These are phyloP conservation scores for Atherinosoma microstoma DNA, from an alignment of 2,797 vertebrate genomes.

Conservation along the genomic window DNA sequence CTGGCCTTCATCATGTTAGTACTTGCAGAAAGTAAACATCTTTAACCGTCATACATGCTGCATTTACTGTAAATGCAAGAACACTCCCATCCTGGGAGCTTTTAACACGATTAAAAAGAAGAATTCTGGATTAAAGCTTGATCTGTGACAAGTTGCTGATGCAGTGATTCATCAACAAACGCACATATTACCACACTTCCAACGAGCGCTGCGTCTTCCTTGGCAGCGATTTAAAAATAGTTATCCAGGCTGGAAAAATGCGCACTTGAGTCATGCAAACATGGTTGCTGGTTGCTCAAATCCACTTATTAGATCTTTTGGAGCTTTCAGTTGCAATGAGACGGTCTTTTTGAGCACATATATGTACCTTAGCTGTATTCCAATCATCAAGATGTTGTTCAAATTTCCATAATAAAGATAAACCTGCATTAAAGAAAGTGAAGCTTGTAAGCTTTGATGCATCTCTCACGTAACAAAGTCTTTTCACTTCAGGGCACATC, in stretches of 20 bases:
- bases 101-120: constrained; percentile 46
- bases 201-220: constrained; percentile 24
- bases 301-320: constrained; percentile 6
- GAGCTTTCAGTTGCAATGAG: neutral
- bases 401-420: neutral
- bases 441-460: neutral
- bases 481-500: too few relatives aligned
- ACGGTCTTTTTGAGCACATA: neutral
- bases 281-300: neutral
- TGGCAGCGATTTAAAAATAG: constrained; percentile 49
- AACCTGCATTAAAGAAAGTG: constrained; percentile 3
- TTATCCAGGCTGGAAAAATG: constrained; percentile 33
- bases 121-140: constrained; percentile 54
- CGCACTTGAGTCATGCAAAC: constrained; percentile 36
- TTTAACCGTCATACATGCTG: constrained; percentile 27
- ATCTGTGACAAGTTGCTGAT: constrained; percentile 63
- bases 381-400: neutral
- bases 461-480: neutral
- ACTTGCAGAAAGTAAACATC: constrained; percentile 39
- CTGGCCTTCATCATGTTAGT: constrained; percentile 27
- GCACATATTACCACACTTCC: constrained; percentile 36
- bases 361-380: neutral
- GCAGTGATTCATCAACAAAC: constrained; percentile 62
- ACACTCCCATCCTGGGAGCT: constrained; percentile 35
- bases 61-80: constrained; percentile 23